Percentiles rank a stretch among this genome's conserved stretches.
Evolutionary conservation across 2,113 vertebrate species (phyloP).

Genomic region (Poeciliopsis prolifica): DNA sequence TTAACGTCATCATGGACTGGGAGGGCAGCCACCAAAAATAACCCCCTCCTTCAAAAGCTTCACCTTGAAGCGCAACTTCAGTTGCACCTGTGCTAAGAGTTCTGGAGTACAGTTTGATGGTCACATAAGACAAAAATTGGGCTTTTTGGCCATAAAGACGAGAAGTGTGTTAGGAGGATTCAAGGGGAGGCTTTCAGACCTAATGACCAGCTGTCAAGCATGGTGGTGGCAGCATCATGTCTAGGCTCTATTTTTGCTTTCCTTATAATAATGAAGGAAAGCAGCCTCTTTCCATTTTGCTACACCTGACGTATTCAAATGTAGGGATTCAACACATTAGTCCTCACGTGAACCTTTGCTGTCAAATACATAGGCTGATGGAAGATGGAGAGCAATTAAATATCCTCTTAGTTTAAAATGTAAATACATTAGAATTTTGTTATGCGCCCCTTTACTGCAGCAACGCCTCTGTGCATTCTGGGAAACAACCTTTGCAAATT

Average conservation of each 20-base stretch:
- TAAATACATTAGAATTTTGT: background rate
- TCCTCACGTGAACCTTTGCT: too few relatives aligned
- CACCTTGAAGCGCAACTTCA: background rate
- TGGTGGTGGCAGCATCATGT: background rate
- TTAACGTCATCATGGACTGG: background rate
- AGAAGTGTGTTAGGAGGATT: background rate
- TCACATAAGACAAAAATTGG: too few relatives aligned
- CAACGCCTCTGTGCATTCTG: background rate
- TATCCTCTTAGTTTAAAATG: background rate
- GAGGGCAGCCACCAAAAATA: background rate
- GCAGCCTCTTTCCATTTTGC: background rate
- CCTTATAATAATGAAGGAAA: background rate
- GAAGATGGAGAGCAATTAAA: background rate
- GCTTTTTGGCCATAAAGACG: background rate
- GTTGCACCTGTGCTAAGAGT: too few relatives aligned
- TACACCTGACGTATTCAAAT: background rate
- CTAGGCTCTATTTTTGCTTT: background rate
- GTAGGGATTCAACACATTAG: background rate
- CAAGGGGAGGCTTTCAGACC: background rate
- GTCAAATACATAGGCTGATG: too few relatives aligned
- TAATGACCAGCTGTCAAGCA: background rate
- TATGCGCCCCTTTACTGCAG: background rate
- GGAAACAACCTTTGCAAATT: background rate
- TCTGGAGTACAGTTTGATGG: too few relatives aligned
- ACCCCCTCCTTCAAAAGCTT: background rate